phyloP scores from a whole-genome alignment of 2,888 invertebrate genomes.

The Camptogramma bilineatum region DNA sequence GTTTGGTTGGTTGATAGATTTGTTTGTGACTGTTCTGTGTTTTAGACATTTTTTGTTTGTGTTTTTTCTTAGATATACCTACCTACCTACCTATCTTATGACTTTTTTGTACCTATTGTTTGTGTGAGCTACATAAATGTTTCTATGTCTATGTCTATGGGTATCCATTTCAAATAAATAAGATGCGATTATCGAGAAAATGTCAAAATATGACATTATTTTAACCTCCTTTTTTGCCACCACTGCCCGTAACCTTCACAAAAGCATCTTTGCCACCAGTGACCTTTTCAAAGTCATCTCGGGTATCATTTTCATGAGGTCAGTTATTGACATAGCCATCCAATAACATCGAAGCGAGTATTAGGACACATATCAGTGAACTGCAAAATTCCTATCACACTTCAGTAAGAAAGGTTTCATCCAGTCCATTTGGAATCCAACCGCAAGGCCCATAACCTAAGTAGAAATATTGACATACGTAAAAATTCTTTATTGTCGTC shows the following conservation, averaged over 20 bases:
- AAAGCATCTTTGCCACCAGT: neutral
- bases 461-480: conserved; percentile 35
- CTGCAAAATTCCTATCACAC: conserved; percentile 28
- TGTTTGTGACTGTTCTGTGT: no score
- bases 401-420: conserved; percentile 14
- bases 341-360: neutral
- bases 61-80: no score
- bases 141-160: no score
- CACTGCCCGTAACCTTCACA: neutral
- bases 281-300: neutral
- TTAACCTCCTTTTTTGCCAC: neutral
- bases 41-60: no score
- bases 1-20: no score
- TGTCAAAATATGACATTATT: no score
- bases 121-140: no score
- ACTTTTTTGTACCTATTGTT: no score
- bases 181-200: no score
- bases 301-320: neutral
- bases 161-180: no score
- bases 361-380: conserved; percentile 2
- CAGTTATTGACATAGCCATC: neutral
- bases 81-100: no score
- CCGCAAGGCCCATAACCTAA: conserved; percentile 24
- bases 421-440: conserved; percentile 17
- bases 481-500: conserved; percentile 29